Evolutionary conservation across 2,888 invertebrate genomes (phyloP).

Genomic region (Atethmia centrago): DNA sequence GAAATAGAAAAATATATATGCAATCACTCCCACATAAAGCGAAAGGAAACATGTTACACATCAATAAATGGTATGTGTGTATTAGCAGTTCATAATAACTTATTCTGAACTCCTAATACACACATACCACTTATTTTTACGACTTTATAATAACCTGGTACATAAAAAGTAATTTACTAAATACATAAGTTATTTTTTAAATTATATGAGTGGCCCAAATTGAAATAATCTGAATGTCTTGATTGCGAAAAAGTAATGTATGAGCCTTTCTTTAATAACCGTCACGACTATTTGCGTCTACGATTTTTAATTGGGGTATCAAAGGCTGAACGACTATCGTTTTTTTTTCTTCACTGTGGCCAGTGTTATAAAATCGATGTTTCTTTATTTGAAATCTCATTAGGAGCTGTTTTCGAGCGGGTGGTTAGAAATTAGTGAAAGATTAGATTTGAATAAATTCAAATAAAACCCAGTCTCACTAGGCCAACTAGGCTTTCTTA

Average conservation of each 20-base stretch:
- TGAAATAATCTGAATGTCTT: conserved; percentile 39
- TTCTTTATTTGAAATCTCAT: conserved; percentile 2
- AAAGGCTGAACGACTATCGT: conserved; percentile 9
- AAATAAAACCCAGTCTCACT: neutral
- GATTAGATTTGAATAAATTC: neutral
- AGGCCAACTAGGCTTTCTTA: neutral
- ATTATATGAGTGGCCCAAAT: conserved; percentile 45
- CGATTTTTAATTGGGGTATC: conserved; percentile 20
- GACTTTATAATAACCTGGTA: conserved; percentile 34
- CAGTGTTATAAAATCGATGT: conserved; percentile 3
- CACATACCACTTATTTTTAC: conserved; percentile 44
- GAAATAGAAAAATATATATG: no score
- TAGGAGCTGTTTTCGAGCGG: neutral
- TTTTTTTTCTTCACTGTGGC: conserved; percentile 3
- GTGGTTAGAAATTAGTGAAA: no score
- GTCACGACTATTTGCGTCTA: conserved; percentile 48
- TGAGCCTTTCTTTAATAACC: conserved; percentile 30
- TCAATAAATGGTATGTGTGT: no score
- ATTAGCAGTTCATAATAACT: no score
- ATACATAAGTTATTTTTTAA: conserved; percentile 36
- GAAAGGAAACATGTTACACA: no score
- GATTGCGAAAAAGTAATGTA: conserved; percentile 32
- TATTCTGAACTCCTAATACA: conserved; percentile 26
- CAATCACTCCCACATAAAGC: no score
- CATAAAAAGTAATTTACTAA: conserved; percentile 34